phyloP scores from a whole-genome alignment of 2,888 invertebrate genomes.

The Lobophora halterata region DNA sequence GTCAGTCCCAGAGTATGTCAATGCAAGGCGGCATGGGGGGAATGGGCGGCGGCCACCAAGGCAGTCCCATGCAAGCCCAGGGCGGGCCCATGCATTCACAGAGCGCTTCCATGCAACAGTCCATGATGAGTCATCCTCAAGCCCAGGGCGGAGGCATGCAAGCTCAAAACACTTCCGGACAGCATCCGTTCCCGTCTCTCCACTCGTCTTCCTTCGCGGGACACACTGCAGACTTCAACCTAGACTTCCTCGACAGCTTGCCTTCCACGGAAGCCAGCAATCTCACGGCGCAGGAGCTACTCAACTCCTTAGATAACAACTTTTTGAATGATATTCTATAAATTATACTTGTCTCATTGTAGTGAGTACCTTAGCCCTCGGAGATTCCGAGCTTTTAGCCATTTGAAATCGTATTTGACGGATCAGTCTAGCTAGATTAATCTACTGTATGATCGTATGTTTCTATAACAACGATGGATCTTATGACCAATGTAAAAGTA shows the following conservation, averaged over 20 bases:
- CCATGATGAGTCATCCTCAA: too few relatives aligned
- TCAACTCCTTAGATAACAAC: conserved; percentile 91
- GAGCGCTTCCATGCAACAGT: conserved; percentile 22
- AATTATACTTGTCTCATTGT: conserved; percentile 23
- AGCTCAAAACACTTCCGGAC: conserved; percentile 28
- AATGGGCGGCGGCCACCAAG: conserved; percentile 44
- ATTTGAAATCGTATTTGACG: conserved; percentile 26
- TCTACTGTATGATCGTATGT: conserved; percentile 33
- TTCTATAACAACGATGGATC: conserved; percentile 22
- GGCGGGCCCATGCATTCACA: conserved; percentile 43
- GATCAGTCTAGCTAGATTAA: conserved; percentile 27
- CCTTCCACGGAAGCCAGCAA: conserved; percentile 87
- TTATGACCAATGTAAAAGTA: conserved; percentile 60
- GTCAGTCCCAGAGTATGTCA: conserved; percentile 84
- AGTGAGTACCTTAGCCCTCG: conserved; percentile 13
- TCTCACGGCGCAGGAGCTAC: conserved; percentile 90
- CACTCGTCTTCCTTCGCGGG: conserved; percentile 73
- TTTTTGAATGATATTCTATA: conserved; percentile 85
- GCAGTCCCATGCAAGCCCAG: conserved; percentile 49
- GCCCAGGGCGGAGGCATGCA: conserved; percentile 42
- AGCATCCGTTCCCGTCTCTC: conserved; percentile 52
- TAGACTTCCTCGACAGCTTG: conserved; percentile 93
- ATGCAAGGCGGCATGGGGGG: conserved; percentile 64
- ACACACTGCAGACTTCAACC: conserved; percentile 85
- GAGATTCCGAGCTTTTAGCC: conserved; percentile 16